phyloP scores from a whole-genome alignment of 2,113 vertebrate species.

The Chinchilla lanigera region DNA sequence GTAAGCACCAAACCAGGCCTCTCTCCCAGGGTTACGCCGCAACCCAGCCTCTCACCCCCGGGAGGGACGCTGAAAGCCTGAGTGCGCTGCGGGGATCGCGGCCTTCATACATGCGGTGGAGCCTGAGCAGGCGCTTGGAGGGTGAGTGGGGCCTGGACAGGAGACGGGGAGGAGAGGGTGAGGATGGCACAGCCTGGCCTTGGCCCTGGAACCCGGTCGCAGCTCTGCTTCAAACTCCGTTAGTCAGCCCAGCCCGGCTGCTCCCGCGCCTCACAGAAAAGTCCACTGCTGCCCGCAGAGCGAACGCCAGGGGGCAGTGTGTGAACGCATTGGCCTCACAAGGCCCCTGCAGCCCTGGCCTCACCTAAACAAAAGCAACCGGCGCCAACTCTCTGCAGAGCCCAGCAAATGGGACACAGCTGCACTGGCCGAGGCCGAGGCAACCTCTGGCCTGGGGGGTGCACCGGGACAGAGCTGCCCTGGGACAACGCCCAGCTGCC shows the following conservation, averaged over 20 bases:
- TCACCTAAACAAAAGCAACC: not conserved
- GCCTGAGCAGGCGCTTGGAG: not conserved
- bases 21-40: not conserved
- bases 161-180: not conserved
- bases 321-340: not conserved
- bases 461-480: not conserved
- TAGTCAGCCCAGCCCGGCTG: no score
- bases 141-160: not conserved
- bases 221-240: not conserved
- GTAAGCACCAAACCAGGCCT: not conserved
- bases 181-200: not conserved
- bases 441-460: not conserved
- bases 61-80: not conserved
- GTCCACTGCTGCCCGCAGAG: not conserved
- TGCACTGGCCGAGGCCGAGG: not conserved
- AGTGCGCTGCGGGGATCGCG: accelerated
- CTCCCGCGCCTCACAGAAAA: not conserved
- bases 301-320: slow-evolving; percentile 66
- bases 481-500: not conserved
- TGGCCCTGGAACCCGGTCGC: accelerated
- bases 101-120: not conserved
- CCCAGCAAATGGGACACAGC: not conserved
- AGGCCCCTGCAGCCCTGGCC: accelerated
- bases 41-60: not conserved
- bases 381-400: not conserved